Percentiles rank a stretch among this genome's conserved stretches.
Evolutionary conservation across 2,888 invertebrate species (phyloP).

Genomic region (Uropetala carovei): DNA sequence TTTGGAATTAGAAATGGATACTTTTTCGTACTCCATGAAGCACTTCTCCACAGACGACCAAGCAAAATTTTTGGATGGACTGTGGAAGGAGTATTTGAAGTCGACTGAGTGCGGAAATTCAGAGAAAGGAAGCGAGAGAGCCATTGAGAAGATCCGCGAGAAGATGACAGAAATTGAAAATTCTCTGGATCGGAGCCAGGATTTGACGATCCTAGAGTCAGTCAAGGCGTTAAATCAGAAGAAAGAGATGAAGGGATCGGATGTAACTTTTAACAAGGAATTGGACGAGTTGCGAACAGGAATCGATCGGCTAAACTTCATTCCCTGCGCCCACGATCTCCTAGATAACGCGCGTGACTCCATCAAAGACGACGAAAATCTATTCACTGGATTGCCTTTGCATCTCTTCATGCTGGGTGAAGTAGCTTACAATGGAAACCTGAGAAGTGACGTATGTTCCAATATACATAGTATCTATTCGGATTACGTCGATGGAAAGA

Average conservation of each 20-base stretch:
- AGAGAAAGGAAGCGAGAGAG: neutral
- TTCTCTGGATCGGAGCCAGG: too few relatives aligned
- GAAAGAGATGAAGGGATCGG: too few relatives aligned
- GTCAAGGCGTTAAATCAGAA: neutral
- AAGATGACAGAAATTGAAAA: too few relatives aligned
- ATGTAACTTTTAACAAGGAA: neutral
- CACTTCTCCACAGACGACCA: neutral
- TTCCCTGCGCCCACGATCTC: neutral
- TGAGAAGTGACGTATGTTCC: neutral
- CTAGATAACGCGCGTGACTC: neutral
- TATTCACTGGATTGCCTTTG: neutral
- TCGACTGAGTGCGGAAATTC: neutral
- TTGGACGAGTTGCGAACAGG: too few relatives aligned
- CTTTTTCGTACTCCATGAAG: neutral
- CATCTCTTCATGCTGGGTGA: neutral
- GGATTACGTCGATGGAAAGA: neutral
- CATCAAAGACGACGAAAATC: neutral
- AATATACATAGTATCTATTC: neutral
- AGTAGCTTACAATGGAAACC: neutral
- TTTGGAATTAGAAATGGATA: neutral
- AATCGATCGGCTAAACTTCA: neutral
- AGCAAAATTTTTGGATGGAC: neutral
- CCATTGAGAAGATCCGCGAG: too few relatives aligned
- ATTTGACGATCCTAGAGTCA: neutral
- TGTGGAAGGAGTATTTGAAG: neutral